phyloP scores from a whole-genome alignment of 2,113 vertebrate genomes.

The Bambusicola thoracicus region DNA sequence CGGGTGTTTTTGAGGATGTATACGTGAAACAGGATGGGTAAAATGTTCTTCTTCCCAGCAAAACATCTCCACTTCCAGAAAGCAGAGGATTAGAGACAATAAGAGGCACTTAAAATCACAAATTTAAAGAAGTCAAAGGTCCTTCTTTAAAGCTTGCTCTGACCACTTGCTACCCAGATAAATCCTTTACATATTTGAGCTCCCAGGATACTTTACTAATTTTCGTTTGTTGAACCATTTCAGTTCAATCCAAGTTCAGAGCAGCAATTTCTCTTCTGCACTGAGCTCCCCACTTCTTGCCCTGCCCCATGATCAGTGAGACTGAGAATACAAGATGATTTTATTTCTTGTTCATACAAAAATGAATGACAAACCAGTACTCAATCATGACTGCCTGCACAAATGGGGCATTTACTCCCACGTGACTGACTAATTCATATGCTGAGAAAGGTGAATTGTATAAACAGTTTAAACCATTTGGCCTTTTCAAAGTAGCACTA shows the following conservation, averaged over 20 bases:
- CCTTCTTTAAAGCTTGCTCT: conserved; percentile 8
- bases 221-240: conserved; percentile 11
- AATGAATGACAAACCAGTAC: background rate
- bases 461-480: background rate
- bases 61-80: background rate
- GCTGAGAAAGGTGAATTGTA: background rate
- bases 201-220: background rate
- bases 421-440: background rate
- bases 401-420: rapidly evolving
- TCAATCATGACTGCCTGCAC: background rate
- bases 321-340: background rate
- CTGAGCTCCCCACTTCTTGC: background rate
- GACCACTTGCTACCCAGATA: background rate
- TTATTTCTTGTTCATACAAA: background rate
- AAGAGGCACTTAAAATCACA: background rate
- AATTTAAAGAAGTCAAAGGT: background rate
- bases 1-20: background rate
- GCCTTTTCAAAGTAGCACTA: background rate
- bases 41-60: background rate
- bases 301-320: background rate
- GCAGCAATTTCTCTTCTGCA: background rate
- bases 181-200: background rate
- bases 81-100: background rate
- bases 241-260: conserved; percentile 56
- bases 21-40: background rate